Conservation (phyloP, 2,113 vertebrate species). For the Hippolais icterina region DNA sequence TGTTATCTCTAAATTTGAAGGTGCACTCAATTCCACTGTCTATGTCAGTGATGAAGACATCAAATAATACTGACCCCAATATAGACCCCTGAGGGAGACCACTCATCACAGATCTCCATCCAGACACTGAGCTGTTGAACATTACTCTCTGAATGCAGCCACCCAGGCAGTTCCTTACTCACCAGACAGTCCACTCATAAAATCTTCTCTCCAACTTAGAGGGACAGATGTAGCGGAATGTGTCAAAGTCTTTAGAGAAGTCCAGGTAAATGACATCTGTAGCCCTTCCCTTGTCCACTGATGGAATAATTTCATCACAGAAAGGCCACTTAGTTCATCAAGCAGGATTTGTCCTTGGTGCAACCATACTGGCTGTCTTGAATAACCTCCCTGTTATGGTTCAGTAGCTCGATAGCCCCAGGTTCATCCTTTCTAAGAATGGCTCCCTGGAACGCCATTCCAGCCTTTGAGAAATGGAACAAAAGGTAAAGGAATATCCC, state of each 20-base stretch:
- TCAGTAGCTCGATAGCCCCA: background rate
- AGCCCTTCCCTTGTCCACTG: background rate
- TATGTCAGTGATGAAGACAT: background rate
- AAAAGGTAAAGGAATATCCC: background rate
- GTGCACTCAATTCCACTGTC: background rate
- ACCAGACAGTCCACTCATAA: background rate
- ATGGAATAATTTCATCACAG: background rate
- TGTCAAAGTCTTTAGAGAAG: background rate
- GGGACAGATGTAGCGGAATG: background rate
- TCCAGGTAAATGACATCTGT: background rate
- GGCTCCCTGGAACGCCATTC: too few relatives aligned
- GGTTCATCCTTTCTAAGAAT: background rate
- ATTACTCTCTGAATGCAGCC: background rate
- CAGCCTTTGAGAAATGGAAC: background rate
- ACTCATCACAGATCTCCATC: background rate
- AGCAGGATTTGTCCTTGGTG: background rate
- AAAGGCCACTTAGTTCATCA: background rate
- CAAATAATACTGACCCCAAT: background rate
- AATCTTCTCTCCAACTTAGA: background rate
- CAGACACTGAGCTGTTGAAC: background rate
- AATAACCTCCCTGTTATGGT: background rate
- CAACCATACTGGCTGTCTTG: accelerated
- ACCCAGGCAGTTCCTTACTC: background rate
- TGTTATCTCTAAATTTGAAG: background rate
- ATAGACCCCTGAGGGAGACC: background rate